Base-by-base conservation (phyloP, 2,888 invertebrate species). In the Amiota communis region DNA sequence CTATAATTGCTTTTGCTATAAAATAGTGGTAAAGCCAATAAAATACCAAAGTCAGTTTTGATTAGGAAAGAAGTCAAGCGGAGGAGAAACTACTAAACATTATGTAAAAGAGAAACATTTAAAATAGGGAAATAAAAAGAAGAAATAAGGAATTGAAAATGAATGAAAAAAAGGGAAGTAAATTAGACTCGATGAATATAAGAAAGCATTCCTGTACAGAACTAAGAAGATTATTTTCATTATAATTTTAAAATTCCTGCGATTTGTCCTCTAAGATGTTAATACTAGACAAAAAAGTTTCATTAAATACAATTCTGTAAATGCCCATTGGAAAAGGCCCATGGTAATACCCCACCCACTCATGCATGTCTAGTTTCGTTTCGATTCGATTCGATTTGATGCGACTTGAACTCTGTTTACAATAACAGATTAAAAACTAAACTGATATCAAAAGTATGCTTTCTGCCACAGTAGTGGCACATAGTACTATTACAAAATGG, bases 371-470 rank as follows among this genome's bases (percentile, higher is more conserved):
- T 36, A 2, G 36, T 36, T 36, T 36, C 8, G 36, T 6, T 36
- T 6, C 36, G 36, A 6, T 36, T 36, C 6, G 36, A 36, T 36
- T 36, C 6, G 36, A 36, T 6, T 36, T 36, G 46, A 36, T 1
- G 12, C n/a, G 64, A 64, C 46, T 64, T 17, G 13, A 47, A 47
- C 64, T 23, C 47, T n/a, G 13, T 59, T 59, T 59, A 48, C 49
- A 59, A 46, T 70, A 57, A 70, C 46, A 49, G 47, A 67, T 56
- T 67, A 51, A 76, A 70, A 72, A 56, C 10, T 59, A 59, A 59
- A 59, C 63, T 49, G 64, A 74, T 77, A 75, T 77, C 74, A 78
- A 75, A 74, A 69, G 69, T 65, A 12, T 63, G 72, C 68, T 69
- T 63, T 36, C 23, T 46, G 17, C 57, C 57, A 36, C 57, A n/a